Evolutionary conservation across 2,113 vertebrate genomes (phyloP).

Genomic region (Poeciliopsis prolifica): DNA sequence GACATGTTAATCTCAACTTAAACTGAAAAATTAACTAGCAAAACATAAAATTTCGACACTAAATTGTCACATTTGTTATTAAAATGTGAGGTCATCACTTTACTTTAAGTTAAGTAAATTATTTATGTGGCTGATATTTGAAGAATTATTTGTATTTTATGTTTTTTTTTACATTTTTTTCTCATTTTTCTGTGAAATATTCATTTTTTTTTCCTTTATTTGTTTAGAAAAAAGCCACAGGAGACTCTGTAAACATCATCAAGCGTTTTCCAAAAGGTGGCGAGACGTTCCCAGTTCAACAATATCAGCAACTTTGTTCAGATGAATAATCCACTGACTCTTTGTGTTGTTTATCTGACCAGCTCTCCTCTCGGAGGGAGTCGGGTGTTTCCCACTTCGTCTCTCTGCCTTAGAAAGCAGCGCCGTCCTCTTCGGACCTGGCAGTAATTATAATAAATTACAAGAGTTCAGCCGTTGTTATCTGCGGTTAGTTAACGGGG

Average conservation of each 20-base stretch:
- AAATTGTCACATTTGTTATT: too few species aligned
- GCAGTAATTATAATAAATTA: slow-evolving; percentile 90
- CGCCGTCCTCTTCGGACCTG: slow-evolving; percentile 78
- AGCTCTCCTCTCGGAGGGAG: slow-evolving; percentile 54
- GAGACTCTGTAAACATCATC: background rate
- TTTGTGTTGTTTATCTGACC: slow-evolving; percentile 56
- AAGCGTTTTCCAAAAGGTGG: background rate
- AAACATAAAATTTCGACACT: too few species aligned
- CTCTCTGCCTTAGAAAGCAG: slow-evolving; percentile 69
- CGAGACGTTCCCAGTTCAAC: slow-evolving; percentile 24
- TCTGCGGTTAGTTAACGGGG: slow-evolving; percentile 80
- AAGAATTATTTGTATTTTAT: background rate
- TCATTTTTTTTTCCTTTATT: background rate
- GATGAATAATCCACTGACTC: slow-evolving; percentile 21
- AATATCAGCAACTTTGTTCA: slow-evolving; percentile 32
- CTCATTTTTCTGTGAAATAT: background rate
- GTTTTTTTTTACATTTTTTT: background rate
- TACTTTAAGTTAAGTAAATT: too few species aligned
- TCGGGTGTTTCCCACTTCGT: slow-evolving; percentile 20
- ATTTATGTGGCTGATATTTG: too few species aligned
- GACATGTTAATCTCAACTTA: too few species aligned
- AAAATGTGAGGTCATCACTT: too few species aligned
- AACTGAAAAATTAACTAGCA: too few species aligned
- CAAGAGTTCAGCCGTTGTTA: slow-evolving; percentile 82
- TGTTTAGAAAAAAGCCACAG: background rate